Evolutionary conservation across 2,113 vertebrate genomes (phyloP).

Genomic region (Myotis brandtii): DNA sequence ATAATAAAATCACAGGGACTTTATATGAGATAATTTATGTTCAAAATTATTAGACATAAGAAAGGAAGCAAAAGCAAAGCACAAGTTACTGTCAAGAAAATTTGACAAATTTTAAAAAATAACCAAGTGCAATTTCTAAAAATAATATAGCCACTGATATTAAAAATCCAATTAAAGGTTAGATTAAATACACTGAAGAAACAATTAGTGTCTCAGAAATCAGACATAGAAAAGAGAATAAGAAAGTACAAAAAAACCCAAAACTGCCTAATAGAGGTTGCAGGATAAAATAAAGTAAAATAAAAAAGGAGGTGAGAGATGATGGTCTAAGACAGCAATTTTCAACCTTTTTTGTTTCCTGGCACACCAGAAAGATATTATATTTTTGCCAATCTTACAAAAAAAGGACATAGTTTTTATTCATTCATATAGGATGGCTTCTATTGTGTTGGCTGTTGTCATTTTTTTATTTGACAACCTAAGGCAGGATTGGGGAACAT

Average conservation of each 20-base stretch:
- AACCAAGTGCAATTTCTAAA: conserved; percentile 24
- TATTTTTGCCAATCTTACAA: background rate
- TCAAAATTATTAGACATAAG: conserved; percentile 17
- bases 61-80: conserved; percentile 7
- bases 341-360: background rate
- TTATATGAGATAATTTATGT: conserved; percentile 33
- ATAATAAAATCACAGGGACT: background rate
- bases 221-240: background rate
- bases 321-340: background rate
- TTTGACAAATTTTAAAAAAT: background rate
- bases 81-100: background rate
- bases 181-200: conserved; percentile 9
- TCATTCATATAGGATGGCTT: background rate
- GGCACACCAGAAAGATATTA: background rate
- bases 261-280: background rate
- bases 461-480: background rate
- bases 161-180: background rate
- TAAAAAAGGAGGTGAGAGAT: background rate
- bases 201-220: background rate
- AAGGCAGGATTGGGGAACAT: no score
- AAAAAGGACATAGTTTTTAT: background rate
- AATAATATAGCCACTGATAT: background rate
- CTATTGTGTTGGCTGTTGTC: background rate
- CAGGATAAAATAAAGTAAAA: background rate
- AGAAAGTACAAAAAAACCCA: background rate